phyloP scores from a whole-genome alignment of 2,797 vertebrate species.

The Melanotaenia trifasciata region DNA sequence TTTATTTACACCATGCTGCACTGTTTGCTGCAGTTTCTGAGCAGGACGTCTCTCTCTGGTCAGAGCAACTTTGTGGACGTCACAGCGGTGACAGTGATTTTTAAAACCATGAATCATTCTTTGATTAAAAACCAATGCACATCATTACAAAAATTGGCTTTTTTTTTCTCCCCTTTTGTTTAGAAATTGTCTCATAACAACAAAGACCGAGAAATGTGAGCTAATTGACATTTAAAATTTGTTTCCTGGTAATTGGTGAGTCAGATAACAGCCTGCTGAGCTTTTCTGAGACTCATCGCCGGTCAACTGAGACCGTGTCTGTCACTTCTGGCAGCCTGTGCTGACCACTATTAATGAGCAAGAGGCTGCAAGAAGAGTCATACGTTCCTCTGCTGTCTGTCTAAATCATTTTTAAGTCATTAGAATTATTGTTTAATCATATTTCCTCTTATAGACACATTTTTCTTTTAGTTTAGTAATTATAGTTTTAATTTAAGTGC shows the following conservation, averaged over 20 bases:
- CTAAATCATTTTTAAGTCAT: not conserved
- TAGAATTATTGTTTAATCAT: slow-evolving; percentile 2
- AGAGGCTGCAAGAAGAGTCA: not conserved
- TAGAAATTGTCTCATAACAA: slow-evolving; percentile 2
- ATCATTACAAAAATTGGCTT: not conserved
- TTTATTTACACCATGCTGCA: not conserved
- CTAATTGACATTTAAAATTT: slow-evolving; percentile 58
- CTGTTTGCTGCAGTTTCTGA: slow-evolving; percentile 1
- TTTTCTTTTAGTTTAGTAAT: not conserved
- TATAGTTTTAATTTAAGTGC: not conserved
- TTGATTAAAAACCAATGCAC: not conserved
- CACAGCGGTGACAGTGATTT: slow-evolving; percentile 22
- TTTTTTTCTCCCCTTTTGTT: not conserved
- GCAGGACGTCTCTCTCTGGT: slow-evolving; percentile 28
- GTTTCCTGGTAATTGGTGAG: slow-evolving; percentile 58
- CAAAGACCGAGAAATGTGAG: slow-evolving; percentile 29
- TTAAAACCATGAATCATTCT: slow-evolving; percentile 22
- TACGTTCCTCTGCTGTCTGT: slow-evolving; percentile 16
- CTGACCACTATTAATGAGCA: slow-evolving; percentile 34
- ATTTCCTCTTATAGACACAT: slow-evolving; percentile 18
- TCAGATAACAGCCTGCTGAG: slow-evolving; percentile 31
- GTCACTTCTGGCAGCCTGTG: slow-evolving; percentile 4
- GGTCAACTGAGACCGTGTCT: slow-evolving; percentile 20
- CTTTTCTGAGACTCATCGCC: not conserved
- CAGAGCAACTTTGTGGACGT: slow-evolving; percentile 29